A percentile compares a stretch with the other conserved stretches of the same genome.
These are phyloP conservation scores for Zaprionus kolodkinae DNA, from an alignment of 1,140 invertebrate species.

Conservation along the genomic window DNA sequence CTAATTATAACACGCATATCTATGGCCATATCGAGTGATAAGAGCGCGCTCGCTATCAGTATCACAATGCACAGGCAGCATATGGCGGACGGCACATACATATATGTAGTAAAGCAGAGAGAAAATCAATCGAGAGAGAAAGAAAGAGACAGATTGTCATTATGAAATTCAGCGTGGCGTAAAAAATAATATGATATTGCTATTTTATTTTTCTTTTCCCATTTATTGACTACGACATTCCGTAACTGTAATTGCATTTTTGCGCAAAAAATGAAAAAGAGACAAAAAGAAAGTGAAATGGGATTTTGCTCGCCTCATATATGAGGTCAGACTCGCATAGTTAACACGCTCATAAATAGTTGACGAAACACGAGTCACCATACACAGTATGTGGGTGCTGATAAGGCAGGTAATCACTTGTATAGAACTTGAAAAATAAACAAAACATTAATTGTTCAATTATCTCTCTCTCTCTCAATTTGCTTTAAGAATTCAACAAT, in stretches of 20 bases:
- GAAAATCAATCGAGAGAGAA: conserved; percentile 6
- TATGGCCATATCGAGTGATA: conserved; percentile 18
- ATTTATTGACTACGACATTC: conserved; percentile 44
- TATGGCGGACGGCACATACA: conserved; percentile 59
- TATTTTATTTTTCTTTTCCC: conserved; percentile 39
- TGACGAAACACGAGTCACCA: neutral
- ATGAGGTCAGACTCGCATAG: conserved; percentile 20
- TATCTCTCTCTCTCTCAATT: neutral
- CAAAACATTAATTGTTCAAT: conserved; percentile 8
- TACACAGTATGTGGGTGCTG: conserved; percentile 32
- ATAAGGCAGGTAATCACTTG: neutral
- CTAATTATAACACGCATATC: conserved; percentile 38
- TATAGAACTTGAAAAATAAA: neutral
- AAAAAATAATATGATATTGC: conserved; percentile 21
- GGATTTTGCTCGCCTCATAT: neutral
- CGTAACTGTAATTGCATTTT: conserved; percentile 59
- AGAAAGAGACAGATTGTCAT: conserved; percentile 27
- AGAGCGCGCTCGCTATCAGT: conserved; percentile 31
- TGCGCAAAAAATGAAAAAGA: conserved; percentile 29
- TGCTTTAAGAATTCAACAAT: neutral
- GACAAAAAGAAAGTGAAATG: conserved; percentile 39
- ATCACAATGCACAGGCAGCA: conserved; percentile 23
- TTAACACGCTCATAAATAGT: conserved; percentile 27
- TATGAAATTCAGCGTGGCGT: conserved; percentile 41
- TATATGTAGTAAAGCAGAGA: conserved; percentile 27